A percentile compares a stretch with the other conserved stretches of the same genome.
Evolutionary conservation across 2,113 vertebrate genomes (phyloP).

Genomic region (Turdus rufiventris): DNA sequence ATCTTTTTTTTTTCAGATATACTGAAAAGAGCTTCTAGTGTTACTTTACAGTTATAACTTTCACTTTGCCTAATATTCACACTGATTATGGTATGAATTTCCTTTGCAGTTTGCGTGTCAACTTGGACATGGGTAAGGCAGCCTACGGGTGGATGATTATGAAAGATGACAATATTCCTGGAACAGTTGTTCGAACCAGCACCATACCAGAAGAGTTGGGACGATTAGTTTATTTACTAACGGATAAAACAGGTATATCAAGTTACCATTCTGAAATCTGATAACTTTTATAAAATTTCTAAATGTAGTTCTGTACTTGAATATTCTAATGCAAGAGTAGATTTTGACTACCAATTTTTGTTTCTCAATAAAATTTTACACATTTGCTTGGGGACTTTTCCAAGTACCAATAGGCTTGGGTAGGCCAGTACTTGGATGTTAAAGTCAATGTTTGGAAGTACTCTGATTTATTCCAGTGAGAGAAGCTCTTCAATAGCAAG

Average conservation of each 20-base stretch:
- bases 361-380: neutral
- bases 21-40: neutral
- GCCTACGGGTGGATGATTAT: slow-evolving; percentile 98
- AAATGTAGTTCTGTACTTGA: neutral
- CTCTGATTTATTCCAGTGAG: neutral
- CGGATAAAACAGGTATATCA: slow-evolving; percentile 92
- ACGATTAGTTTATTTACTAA: slow-evolving; percentile 91
- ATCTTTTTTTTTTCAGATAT: neutral
- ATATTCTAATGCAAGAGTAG: neutral
- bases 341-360: neutral
- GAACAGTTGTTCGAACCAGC: slow-evolving; percentile 95
- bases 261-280: neutral
- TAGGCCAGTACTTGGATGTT: neutral
- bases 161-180: slow-evolving; percentile 94
- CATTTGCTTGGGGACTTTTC: neutral
- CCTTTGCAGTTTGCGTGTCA: slow-evolving; percentile 88
- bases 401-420: neutral
- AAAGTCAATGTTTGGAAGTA: neutral
- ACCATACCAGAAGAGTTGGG: slow-evolving; percentile 98
- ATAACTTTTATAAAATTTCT: neutral
- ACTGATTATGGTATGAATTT: slow-evolving; percentile 20
- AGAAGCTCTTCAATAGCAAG: neutral
- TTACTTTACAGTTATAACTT: neutral
- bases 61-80: neutral
- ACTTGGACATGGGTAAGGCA: slow-evolving; percentile 98